These are phyloP conservation scores for Pomacea canaliculata DNA, from an alignment of 2,888 invertebrate species.

Conservation along the genomic window DNA sequence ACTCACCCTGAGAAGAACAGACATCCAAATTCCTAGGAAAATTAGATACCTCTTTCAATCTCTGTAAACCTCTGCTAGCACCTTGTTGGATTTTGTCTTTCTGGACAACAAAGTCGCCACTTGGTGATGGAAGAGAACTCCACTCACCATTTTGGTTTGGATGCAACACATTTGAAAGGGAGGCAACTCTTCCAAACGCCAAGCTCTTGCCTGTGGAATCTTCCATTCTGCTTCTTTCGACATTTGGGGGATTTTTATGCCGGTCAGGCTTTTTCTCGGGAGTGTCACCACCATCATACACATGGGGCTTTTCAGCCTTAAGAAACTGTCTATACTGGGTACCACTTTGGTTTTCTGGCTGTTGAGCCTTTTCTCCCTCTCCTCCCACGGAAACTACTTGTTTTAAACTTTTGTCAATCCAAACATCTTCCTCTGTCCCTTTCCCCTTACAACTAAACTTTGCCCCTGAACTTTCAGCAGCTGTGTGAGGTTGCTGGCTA, in stretches of 20 bases:
- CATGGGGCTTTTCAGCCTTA: conserved; percentile 51
- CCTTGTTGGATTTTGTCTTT: background rate
- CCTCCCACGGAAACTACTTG: too few species aligned
- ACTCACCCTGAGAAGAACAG: background rate
- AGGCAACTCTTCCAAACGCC: background rate
- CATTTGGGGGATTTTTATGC: background rate
- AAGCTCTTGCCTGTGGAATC: too few species aligned
- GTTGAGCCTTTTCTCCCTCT: too few species aligned
- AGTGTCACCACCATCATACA: conserved; percentile 30
- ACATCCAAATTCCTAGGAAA: background rate
- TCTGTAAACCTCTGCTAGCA: background rate
- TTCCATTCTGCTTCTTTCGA: background rate
- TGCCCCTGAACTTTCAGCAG: too few species aligned
- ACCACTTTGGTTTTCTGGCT: background rate
- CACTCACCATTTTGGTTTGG: background rate
- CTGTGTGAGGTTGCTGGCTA: too few species aligned
- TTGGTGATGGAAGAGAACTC: background rate
- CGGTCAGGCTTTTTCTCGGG: background rate
- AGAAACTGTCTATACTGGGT: conserved; percentile 44
- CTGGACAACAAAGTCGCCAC: background rate
- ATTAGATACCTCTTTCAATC: background rate
- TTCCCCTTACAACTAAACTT: too few species aligned
- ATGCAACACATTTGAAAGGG: background rate
- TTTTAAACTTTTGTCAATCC: too few species aligned
- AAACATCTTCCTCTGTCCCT: too few species aligned